Percentiles rank a stretch among this genome's conserved stretches.
These are phyloP conservation scores for Neotoxoptera formosana DNA, from an alignment of 1,140 invertebrate genomes.

Conservation along the genomic window DNA sequence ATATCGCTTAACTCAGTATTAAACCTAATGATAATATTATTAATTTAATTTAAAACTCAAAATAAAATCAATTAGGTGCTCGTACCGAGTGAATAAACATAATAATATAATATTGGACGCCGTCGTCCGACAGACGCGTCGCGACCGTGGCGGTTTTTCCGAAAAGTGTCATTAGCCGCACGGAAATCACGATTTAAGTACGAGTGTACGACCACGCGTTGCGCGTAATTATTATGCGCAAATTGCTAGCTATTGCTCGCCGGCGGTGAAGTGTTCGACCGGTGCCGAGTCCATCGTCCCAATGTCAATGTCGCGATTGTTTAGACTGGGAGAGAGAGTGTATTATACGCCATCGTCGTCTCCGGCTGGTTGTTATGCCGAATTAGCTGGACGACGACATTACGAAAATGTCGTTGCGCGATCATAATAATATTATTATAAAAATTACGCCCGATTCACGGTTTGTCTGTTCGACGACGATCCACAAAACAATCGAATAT, in stretches of 20 bases:
- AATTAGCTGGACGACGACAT: neutral
- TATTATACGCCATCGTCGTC: neutral
- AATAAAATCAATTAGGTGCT: neutral
- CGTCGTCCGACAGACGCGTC: too few relatives aligned
- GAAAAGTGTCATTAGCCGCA: neutral
- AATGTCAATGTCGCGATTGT: conserved; percentile 28
- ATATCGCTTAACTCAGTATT: neutral
- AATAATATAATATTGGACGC: neutral
- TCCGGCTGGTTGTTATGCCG: neutral
- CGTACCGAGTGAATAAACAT: neutral
- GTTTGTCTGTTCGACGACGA: neutral
- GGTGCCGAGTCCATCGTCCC: neutral
- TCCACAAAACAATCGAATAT: neutral
- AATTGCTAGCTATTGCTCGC: neutral
- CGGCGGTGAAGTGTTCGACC: neutral
- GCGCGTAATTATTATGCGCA: neutral
- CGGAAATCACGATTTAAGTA: neutral
- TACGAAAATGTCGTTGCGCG: neutral
- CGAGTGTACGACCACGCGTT: neutral
- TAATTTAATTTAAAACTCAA: neutral
- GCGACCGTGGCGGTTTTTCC: neutral
- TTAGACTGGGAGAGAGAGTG: neutral
- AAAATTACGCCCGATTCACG: neutral
- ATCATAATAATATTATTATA: neutral
- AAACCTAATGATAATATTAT: neutral